Evolutionary conservation across 2,888 invertebrate genomes (phyloP).

Genomic region (Aproaerema taeniolella): DNA sequence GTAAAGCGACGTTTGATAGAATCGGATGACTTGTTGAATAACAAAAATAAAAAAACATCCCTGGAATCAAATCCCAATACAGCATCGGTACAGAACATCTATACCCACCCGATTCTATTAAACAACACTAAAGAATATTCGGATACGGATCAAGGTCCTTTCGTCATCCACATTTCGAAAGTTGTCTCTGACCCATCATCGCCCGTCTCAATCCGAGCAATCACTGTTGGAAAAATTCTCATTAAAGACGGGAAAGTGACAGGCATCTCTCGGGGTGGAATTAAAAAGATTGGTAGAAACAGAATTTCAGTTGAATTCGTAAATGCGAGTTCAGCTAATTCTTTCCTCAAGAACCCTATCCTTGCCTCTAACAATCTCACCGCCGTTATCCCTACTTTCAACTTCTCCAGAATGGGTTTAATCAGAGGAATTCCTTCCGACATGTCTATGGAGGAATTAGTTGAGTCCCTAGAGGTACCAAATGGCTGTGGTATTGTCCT

Average conservation of each 20-base stretch:
- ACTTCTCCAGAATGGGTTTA: background rate
- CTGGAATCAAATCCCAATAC: no score
- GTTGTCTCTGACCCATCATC: background rate
- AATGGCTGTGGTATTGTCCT: conserved; percentile 12
- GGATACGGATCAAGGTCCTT: background rate
- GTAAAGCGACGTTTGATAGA: no score
- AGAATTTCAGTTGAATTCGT: background rate
- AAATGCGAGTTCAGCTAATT: background rate
- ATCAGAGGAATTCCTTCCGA: background rate
- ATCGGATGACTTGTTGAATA: no score
- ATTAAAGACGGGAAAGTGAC: background rate
- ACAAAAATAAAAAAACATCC: no score
- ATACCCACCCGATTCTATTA: background rate
- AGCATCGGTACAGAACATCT: no score
- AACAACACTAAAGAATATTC: background rate
- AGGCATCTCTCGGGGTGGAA: background rate
- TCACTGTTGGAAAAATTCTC: background rate
- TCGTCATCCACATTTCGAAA: background rate
- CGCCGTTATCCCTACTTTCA: background rate
- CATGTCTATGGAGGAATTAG: conserved; percentile 6
- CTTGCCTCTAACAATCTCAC: background rate
- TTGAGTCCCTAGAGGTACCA: background rate
- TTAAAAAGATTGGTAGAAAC: background rate
- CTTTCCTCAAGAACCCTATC: background rate
- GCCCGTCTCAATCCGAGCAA: background rate